Conservation (phyloP, 2,888 invertebrate species). For the Andrena fulva region DNA sequence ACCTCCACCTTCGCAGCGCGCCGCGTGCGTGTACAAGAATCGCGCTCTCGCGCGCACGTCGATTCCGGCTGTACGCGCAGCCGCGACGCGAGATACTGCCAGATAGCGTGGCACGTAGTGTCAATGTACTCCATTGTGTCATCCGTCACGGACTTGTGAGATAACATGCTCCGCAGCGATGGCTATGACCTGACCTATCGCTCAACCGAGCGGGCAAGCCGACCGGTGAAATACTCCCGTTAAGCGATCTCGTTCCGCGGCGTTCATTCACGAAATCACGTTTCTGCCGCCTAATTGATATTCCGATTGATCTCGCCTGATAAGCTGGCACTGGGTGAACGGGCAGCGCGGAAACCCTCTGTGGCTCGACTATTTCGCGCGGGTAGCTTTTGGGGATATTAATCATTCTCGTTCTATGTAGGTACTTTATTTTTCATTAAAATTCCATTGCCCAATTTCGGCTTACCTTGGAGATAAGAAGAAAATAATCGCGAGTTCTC, state of each 20-base stretch:
- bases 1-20: conserved; percentile 69
- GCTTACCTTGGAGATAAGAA: too few relatives aligned
- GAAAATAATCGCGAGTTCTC: too few relatives aligned
- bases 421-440: too few relatives aligned
- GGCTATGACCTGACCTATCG: conserved; percentile 56
- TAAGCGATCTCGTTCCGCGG: background rate
- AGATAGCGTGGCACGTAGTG: conserved; percentile 76
- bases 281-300: conserved; percentile 23
- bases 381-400: background rate
- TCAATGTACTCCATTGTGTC: conserved; percentile 79
- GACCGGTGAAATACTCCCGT: background rate
- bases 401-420: background rate
- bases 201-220: background rate
- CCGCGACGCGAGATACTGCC: conserved; percentile 70
- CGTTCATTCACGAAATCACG: conserved; percentile 1
- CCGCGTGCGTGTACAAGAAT: conserved; percentile 58
- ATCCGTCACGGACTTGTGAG: conserved; percentile 75
- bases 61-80: conserved; percentile 28
- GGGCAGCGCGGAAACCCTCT: conserved; percentile 2
- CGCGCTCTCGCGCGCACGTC: conserved; percentile 45
- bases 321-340: conserved; percentile 18
- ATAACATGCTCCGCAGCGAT: conserved; percentile 71
- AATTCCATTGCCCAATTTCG: too few relatives aligned
- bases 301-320: conserved; percentile 31
- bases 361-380: background rate